Conservation (phyloP, 2,888 invertebrate species). For the Aphodius granarius region DNA sequence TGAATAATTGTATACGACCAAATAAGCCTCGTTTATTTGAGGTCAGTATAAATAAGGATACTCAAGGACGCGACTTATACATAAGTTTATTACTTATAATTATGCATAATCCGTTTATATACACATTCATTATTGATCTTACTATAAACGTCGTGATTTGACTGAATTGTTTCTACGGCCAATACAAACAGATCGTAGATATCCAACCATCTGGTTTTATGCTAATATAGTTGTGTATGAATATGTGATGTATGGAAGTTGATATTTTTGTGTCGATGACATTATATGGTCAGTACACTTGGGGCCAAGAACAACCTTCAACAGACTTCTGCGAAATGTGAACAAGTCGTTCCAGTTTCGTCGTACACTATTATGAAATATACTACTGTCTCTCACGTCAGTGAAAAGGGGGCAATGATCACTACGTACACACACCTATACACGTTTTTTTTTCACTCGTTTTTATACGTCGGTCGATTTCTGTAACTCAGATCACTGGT, state of each 20-base stretch:
- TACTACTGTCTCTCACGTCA: neutral
- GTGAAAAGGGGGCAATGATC: neutral
- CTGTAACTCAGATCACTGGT: too few relatives aligned
- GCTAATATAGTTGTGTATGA: neutral
- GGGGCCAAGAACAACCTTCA: conserved; percentile 32
- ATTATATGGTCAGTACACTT: conserved; percentile 9
- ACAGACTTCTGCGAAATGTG: conserved; percentile 25
- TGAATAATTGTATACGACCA: neutral
- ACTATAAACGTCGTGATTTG: neutral
- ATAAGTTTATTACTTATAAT: neutral
- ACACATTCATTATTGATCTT: neutral
- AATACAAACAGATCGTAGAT: neutral
- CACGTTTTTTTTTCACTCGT: too few relatives aligned
- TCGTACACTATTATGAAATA: neutral
- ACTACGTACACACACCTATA: neutral
- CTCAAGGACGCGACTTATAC: neutral
- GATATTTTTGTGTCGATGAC: conserved; percentile 16
- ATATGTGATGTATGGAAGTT: neutral
- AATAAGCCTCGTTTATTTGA: neutral
- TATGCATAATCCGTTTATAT: too few relatives aligned
- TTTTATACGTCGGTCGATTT: too few relatives aligned
- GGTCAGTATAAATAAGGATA: neutral
- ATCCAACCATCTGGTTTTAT: neutral
- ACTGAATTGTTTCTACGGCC: neutral
- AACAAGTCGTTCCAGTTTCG: conserved; percentile 16